Conservation (phyloP, 1,140 invertebrate species). For the Magallana angulata region DNA sequence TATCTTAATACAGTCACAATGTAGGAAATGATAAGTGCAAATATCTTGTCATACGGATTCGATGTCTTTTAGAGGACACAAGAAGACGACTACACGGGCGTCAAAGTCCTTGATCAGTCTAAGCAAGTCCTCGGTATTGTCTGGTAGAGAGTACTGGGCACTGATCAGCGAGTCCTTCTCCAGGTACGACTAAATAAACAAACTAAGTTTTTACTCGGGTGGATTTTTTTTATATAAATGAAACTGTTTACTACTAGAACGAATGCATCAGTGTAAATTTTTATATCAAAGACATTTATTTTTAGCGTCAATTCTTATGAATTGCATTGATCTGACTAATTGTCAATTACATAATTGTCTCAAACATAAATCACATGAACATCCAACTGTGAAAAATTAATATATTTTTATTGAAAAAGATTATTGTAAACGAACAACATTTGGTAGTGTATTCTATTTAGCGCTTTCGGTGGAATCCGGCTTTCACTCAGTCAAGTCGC, state of each 20-base stretch:
- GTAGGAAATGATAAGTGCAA: background rate
- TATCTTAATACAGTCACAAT: background rate
- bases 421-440: background rate
- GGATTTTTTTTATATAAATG: too few species aligned
- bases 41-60: background rate
- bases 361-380: background rate
- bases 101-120: background rate
- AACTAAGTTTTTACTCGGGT: too few species aligned
- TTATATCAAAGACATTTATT: background rate
- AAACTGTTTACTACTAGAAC: background rate
- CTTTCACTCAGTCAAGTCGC: too few species aligned
- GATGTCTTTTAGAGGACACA: background rate
- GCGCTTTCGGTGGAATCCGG: too few species aligned
- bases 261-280: too few species aligned
- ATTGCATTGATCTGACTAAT: too few species aligned
- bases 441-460: too few species aligned
- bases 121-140: background rate
- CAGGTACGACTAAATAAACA: background rate
- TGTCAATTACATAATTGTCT: background rate
- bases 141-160: slow-evolving; percentile 1
- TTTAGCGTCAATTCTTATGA: background rate
- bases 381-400: background rate
- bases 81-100: background rate
- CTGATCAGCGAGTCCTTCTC: background rate
- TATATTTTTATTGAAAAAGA: background rate